These are phyloP conservation scores for Mimumesa dahlbomi DNA, from an alignment of 2,888 invertebrate genomes.

Conservation along the genomic window DNA sequence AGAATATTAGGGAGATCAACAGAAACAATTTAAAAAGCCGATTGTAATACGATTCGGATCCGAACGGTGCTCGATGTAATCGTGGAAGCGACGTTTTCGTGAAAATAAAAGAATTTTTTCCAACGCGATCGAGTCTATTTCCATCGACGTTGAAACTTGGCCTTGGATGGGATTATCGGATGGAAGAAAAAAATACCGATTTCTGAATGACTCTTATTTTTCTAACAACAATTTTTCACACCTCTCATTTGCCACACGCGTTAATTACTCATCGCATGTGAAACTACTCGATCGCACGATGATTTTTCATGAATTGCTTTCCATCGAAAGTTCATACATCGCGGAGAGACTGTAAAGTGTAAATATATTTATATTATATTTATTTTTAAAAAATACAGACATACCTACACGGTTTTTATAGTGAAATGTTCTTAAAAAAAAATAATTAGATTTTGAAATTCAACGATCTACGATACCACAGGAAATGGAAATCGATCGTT, in stretches of 20 bases:
- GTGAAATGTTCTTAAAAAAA: too few relatives aligned
- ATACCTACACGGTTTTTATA: too few relatives aligned
- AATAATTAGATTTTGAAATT: too few relatives aligned
- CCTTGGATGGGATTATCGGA: too few relatives aligned
- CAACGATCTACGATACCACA: too few relatives aligned
- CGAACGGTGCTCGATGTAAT: not conserved
- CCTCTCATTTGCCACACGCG: constrained; percentile 14
- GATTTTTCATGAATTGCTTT: not conserved
- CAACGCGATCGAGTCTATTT: not conserved
- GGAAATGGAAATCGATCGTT: too few relatives aligned
- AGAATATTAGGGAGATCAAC: constrained; percentile 1
- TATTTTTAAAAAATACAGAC: too few relatives aligned
- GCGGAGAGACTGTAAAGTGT: too few relatives aligned
- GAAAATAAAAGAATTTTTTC: too few relatives aligned
- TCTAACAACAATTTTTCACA: constrained; percentile 1
- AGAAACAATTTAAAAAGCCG: constrained; percentile 9
- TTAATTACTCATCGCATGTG: constrained; percentile 36
- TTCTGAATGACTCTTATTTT: constrained; percentile 11
- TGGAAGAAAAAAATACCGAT: too few relatives aligned
- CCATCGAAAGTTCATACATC: not conserved
- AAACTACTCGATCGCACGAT: constrained; percentile 41
- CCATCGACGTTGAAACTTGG: constrained; percentile 18
- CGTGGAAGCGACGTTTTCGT: not conserved
- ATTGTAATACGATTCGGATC: not conserved
- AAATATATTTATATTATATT: too few relatives aligned